phyloP scores from a whole-genome alignment of 1,140 invertebrate species.

The Hypsibius dujardini region DNA sequence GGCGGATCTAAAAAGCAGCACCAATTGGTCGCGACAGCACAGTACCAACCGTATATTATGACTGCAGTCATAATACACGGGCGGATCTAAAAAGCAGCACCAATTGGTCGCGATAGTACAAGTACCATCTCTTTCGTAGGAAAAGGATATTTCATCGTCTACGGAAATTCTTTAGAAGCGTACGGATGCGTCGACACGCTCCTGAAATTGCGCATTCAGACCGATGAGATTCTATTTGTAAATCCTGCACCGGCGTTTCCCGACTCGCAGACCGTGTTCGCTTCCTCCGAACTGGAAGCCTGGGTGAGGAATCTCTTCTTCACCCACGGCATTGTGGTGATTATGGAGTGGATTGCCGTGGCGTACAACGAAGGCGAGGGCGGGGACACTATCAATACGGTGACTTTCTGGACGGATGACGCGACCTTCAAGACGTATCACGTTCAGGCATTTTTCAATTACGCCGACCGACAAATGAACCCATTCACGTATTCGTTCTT shows the following conservation, averaged over 20 bases:
- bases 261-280: background rate
- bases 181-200: background rate
- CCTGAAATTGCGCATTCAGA: background rate
- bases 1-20: too few relatives aligned
- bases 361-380: conserved; percentile 4
- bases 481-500: background rate
- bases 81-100: too few relatives aligned
- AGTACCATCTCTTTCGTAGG: too few relatives aligned
- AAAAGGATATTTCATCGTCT: conserved; percentile 1
- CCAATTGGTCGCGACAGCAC: too few relatives aligned
- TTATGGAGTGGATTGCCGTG: background rate
- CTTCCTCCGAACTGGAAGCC: background rate
- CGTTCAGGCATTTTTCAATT: conserved; percentile 7
- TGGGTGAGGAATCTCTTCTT: background rate
- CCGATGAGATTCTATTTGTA: conserved; percentile 13
- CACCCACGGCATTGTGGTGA: background rate
- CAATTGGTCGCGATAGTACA: too few relatives aligned
- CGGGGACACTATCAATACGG: background rate
- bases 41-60: too few relatives aligned
- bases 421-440: conserved; percentile 5
- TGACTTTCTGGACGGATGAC: conserved; percentile 13
- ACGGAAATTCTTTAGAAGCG: background rate
- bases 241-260: background rate
- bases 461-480: background rate
- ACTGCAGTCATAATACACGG: too few relatives aligned